Base-by-base conservation (phyloP, 2,797 vertebrate genomes). In the Gymnothorax javanicus region DNA sequence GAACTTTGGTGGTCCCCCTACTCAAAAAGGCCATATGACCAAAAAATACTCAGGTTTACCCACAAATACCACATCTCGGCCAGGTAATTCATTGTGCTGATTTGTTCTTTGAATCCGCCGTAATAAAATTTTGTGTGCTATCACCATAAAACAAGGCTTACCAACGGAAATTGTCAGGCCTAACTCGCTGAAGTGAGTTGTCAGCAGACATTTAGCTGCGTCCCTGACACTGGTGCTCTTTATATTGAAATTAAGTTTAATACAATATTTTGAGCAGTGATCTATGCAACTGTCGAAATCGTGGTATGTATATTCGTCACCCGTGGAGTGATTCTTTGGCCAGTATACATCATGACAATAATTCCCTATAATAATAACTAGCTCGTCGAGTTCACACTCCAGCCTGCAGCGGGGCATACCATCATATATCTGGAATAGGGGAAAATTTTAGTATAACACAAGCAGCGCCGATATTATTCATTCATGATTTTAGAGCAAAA, bases 351-450 rank as follows among this genome's bases (percentile, higher is more conserved):
- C 1, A 33, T 73, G 2, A 77, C 20, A 56, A n/a, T 56, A 54
- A 20, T 7, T 81, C 4, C 25, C 52, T 7, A 52, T 23, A 54
- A 81, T 52, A 56, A 56, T 79, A 25, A 81, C 20, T 56, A 17
- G 20, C 54, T 43, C 20, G 77, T 11, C 0, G 54, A 81, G 7
- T 56, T 56, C 77, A 81, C 77, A 81, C 77, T 56, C 77, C 25
- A 93, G 91, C 93, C 95, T 92, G 95, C 95, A 95, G 94, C 90
- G 94, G 95, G 92, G 25, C 91, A 88, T 25, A 94, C 96, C 93
- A 96, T 89, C 60, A 0, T 56, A 82, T 82, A 27, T 17, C 57
- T 3, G 11, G 75, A 20, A 87, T 69, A 88, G 92, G 94, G 93
- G 93, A 25, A 90, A 92, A 90, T 86, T 86, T 89, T 90, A 60